Percentiles rank a stretch among this genome's conserved stretches.
phyloP scores from a whole-genome alignment of 2,888 invertebrate genomes.

The Sabellastarte sp. region DNA sequence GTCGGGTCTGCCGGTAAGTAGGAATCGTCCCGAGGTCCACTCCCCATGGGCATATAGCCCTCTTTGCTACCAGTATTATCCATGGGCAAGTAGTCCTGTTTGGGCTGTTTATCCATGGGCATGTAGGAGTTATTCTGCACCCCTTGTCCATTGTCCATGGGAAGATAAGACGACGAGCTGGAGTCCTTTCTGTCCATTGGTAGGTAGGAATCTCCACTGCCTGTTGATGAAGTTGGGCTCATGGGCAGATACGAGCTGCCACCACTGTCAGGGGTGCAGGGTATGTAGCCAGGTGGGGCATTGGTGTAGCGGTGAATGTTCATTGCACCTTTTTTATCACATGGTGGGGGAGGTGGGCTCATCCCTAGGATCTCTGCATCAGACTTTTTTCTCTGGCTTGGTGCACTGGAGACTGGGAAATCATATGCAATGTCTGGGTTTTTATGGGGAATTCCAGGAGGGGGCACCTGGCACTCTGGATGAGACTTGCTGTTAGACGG shows the following conservation, averaged over 20 bases:
- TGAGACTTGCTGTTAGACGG: no score
- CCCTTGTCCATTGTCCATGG: neutral
- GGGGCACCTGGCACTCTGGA: neutral
- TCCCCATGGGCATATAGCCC: no score
- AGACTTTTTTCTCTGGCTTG: neutral
- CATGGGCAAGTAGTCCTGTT: neutral
- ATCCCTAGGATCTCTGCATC: slow-evolving; percentile 17
- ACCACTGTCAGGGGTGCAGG: neutral
- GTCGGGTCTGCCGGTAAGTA: no score
- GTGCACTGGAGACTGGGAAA: neutral
- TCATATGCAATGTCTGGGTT: slow-evolving; percentile 2
- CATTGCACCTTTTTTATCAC: neutral
- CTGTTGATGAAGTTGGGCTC: neutral
- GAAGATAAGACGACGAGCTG: neutral
- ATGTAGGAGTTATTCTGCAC: no score
- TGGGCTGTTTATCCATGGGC: neutral
- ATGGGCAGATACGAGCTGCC: neutral
- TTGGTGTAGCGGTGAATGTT: slow-evolving; percentile 35
- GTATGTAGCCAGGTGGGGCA: slow-evolving; percentile 28
- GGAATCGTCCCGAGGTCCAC: no score
- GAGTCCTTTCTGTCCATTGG: slow-evolving; percentile 26
- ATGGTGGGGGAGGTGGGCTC: slow-evolving; percentile 33
- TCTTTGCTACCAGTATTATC: no score
- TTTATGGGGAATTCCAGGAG: no score
- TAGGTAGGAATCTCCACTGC: slow-evolving; percentile 30